Evolutionary conservation across 2,797 vertebrate species (phyloP).

Genomic region (Sebastolobus alascanus): DNA sequence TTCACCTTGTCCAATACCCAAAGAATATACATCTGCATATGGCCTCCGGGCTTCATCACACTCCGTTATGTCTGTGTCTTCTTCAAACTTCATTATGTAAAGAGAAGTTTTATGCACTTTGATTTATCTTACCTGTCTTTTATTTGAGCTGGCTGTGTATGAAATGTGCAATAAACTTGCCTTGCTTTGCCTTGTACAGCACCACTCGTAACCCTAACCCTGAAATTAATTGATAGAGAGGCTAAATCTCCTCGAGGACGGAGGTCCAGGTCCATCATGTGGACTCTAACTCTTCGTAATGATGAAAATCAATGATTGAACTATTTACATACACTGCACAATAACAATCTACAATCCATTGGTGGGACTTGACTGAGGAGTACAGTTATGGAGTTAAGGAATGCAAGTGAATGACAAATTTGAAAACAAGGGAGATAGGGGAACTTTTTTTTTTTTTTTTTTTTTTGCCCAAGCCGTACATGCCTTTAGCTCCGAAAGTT

Average conservation of each 20-base stretch:
- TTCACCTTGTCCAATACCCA: conserved; percentile 45
- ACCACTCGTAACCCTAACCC: too few species aligned
- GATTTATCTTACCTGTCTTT: neutral
- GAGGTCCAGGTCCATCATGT: too few species aligned
- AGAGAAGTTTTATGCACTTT: neutral
- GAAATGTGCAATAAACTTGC: neutral
- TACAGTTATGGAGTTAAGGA: conserved; percentile 3
- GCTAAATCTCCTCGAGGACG: too few species aligned
- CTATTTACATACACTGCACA: neutral
- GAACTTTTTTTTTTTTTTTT: too few species aligned
- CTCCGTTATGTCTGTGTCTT: conserved; percentile 1
- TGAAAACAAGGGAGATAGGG: neutral
- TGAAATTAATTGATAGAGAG: too few species aligned
- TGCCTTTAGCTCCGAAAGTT: neutral
- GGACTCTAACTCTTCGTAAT: too few species aligned
- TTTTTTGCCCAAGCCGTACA: too few species aligned
- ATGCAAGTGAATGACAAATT: neutral
- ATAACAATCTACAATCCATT: neutral
- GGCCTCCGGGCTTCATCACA: conserved; percentile 27
- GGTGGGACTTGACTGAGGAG: neutral
- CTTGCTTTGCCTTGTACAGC: neutral
- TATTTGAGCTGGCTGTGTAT: neutral
- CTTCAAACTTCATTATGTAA: neutral
- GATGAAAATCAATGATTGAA: neutral
- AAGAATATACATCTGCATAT: conserved; percentile 39